Conservation (phyloP, 1,140 invertebrate genomes). For the Anagrus nilaparvatae region DNA sequence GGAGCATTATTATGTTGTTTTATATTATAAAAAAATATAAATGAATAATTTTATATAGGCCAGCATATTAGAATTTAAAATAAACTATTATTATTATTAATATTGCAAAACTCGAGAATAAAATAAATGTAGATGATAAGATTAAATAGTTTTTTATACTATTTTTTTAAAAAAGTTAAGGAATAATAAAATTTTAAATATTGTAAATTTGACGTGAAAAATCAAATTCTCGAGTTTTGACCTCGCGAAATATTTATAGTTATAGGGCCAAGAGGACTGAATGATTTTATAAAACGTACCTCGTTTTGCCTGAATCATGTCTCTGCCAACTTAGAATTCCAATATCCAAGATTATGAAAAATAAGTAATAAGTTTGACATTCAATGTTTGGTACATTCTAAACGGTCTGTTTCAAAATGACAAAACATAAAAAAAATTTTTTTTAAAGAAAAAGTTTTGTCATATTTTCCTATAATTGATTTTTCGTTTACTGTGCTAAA, state of each 20-base stretch:
- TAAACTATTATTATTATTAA: neutral
- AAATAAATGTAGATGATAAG: neutral
- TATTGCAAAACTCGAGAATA: too few species aligned
- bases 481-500: too few species aligned
- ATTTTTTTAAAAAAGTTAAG: neutral
- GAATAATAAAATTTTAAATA: neutral
- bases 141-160: neutral
- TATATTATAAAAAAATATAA: neutral
- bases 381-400: too few species aligned
- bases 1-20: too few species aligned
- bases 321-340: constrained; percentile 5
- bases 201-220: neutral
- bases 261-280: too few species aligned
- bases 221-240: constrained; percentile 11
- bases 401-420: too few species aligned
- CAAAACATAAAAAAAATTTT: too few species aligned
- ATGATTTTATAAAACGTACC: constrained; percentile 2
- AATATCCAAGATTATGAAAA: neutral
- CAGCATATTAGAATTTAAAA: neutral
- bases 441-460: too few species aligned
- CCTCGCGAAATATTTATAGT: constrained; percentile 6
- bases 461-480: too few species aligned
- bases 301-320: constrained; percentile 13
- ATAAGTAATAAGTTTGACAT: constrained; percentile 1
- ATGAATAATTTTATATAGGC: constrained; percentile 1